A percentile compares a stretch with the other conserved stretches of the same genome.
These are phyloP conservation scores for Aromia moschata DNA, from an alignment of 2,888 invertebrate genomes.

Conservation along the genomic window DNA sequence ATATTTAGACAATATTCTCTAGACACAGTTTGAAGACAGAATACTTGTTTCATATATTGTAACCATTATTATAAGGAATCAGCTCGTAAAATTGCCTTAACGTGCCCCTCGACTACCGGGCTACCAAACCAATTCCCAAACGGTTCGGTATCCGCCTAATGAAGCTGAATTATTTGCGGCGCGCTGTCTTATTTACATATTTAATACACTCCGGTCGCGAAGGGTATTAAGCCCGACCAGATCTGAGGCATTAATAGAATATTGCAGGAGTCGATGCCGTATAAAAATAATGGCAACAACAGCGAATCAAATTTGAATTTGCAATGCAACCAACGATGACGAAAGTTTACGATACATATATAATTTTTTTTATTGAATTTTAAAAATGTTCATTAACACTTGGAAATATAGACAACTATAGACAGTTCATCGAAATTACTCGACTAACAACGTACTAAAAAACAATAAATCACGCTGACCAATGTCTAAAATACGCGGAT, in stretches of 20 bases:
- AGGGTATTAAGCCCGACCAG: conserved; percentile 32
- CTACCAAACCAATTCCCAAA: neutral
- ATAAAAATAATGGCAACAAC: neutral
- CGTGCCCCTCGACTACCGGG: no score
- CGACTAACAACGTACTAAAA: no score
- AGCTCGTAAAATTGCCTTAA: no score
- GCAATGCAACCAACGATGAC: neutral
- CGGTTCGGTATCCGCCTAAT: conserved; percentile 26
- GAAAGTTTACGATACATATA: neutral
- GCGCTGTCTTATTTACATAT: conserved; percentile 43
- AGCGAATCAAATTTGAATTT: neutral
- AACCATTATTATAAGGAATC: no score
- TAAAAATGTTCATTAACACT: neutral
- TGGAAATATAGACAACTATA: no score
- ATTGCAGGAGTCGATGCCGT: conserved; percentile 9
- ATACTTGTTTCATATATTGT: no score
- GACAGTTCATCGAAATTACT: no score
- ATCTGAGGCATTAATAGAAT: conserved; percentile 33
- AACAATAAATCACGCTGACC: no score
- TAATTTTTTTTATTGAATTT: neutral
- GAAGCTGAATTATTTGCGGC: conserved; percentile 42
- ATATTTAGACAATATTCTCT: no score
- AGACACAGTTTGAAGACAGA: no score
- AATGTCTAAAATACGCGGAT: no score
- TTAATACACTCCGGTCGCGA: conserved; percentile 36